Conservation (phyloP, 2,113 vertebrate genomes). For the Albula glossodonta region DNA sequence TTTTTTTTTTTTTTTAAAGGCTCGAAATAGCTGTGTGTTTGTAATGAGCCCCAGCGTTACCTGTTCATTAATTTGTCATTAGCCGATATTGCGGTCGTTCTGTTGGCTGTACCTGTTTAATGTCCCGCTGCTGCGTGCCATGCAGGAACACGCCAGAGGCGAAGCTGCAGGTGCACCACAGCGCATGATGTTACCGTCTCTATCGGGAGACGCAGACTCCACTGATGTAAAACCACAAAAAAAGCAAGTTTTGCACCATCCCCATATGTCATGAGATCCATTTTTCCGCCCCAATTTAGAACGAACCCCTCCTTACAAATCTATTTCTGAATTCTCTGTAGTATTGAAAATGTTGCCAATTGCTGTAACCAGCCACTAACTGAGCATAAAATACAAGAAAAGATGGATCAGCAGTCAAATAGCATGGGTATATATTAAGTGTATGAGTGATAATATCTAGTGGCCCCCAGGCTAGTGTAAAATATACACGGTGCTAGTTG, state of each 20-base stretch:
- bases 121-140: neutral
- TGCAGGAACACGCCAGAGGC: neutral
- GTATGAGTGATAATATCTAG: conserved; percentile 17
- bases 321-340: neutral
- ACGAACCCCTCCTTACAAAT: neutral
- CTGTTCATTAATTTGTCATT: neutral
- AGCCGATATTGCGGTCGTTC: neutral
- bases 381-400: neutral
- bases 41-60: neutral
- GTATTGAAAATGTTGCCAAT: neutral
- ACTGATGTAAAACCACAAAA: conserved; percentile 10
- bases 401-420: neutral
- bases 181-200: neutral
- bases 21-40: neutral
- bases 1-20: neutral
- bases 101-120: neutral
- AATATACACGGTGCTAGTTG: conserved; percentile 35
- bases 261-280: neutral
- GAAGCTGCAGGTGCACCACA: neutral
- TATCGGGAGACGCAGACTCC: neutral
- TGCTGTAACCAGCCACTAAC: neutral
- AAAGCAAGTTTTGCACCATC: neutral
- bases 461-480: conserved; percentile 33
- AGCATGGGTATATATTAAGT: conserved; percentile 28
- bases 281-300: conserved; percentile 9